A percentile compares a stretch with the other conserved stretches of the same genome.
Evolutionary conservation across 2,888 invertebrate genomes (phyloP).

Genomic region (Heliconius sara): DNA sequence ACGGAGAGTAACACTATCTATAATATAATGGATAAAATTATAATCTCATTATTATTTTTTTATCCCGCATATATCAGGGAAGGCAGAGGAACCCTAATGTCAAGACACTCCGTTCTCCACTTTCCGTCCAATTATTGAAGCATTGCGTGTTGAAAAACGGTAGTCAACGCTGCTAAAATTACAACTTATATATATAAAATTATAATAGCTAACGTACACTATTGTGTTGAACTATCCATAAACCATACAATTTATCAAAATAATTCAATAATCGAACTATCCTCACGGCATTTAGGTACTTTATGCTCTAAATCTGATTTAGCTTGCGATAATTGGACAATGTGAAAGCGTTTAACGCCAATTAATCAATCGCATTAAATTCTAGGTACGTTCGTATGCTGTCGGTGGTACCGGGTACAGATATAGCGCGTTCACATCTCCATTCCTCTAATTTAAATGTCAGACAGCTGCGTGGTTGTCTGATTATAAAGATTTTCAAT

Average conservation of each 20-base stretch:
- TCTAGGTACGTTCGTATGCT: slow-evolving; percentile 9
- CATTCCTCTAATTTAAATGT: slow-evolving; percentile 38
- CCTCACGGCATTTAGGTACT: not conserved
- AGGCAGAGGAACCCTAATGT: not conserved
- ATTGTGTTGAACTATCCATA: not conserved
- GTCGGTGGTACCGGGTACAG: slow-evolving; percentile 30
- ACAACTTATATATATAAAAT: too few species aligned
- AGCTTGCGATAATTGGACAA: slow-evolving; percentile 9
- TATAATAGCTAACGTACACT: not conserved
- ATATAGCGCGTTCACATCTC: slow-evolving; percentile 42
- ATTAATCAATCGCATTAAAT: slow-evolving; percentile 13
- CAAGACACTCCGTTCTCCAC: not conserved
- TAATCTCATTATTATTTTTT: too few species aligned
- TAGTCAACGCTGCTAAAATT: too few species aligned
- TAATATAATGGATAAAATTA: too few species aligned
- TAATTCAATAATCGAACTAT: not conserved
- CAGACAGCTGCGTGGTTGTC: slow-evolving; percentile 27
- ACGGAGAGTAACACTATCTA: too few species aligned
- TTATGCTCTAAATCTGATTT: slow-evolving; percentile 5
- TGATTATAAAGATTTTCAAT: slow-evolving; percentile 10
- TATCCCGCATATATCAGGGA: not conserved
- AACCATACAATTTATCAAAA: not conserved
- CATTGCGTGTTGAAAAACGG: too few species aligned
- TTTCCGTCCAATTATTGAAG: too few species aligned
- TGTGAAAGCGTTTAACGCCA: slow-evolving; percentile 12